These are phyloP conservation scores for Procavia capensis DNA, from an alignment of 2,113 vertebrate genomes.

Conservation along the genomic window DNA sequence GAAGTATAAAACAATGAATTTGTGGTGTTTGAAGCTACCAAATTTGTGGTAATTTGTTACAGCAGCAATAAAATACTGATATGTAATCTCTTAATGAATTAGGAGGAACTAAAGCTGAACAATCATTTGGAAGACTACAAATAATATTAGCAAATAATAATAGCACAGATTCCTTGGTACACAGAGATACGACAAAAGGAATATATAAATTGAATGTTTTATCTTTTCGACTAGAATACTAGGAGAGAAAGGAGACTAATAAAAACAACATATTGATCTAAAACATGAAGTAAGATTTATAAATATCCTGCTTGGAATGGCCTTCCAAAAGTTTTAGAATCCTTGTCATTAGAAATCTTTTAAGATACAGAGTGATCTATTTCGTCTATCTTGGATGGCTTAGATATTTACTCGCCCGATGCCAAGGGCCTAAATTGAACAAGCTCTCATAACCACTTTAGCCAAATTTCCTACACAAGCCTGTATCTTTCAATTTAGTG, in stretches of 20 bases:
- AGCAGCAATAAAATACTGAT: constrained; percentile 3
- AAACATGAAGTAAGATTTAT: constrained; percentile 7
- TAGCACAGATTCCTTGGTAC: not conserved
- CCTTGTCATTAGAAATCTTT: not conserved
- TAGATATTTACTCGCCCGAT: not conserved
- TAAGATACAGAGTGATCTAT: not conserved
- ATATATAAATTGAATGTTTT: not conserved
- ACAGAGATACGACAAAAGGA: not conserved
- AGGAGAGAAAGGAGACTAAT: not conserved
- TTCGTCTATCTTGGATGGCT: not conserved
- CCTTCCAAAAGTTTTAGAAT: not conserved
- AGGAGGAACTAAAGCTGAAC: not conserved
- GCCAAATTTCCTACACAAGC: not conserved
- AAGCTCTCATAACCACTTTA: not conserved
- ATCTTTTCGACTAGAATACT: not conserved
- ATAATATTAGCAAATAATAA: not conserved
- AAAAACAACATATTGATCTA: not conserved
- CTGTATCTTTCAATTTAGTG: not conserved
- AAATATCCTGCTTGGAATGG: not conserved
- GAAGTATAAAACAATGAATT: not conserved
- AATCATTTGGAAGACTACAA: not conserved
- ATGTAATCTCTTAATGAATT: not conserved
- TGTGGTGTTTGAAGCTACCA: not conserved
- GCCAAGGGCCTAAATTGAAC: not conserved
- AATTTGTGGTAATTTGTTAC: not conserved